Base-by-base conservation (phyloP, 1,140 invertebrate species). In the Chlorops oryzae region DNA sequence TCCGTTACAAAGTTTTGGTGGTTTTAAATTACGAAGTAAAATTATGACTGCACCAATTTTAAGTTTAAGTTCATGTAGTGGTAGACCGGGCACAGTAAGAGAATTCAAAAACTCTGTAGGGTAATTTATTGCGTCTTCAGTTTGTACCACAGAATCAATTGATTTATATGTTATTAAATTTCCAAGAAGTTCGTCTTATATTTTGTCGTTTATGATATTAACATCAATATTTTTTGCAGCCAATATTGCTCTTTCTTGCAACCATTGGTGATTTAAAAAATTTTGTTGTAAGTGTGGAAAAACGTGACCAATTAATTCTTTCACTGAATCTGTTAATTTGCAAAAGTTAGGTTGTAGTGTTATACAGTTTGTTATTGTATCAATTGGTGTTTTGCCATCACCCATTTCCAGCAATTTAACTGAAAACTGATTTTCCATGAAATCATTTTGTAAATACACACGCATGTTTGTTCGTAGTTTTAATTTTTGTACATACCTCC, bases 1-100 rank as follows among this genome's bases (percentile, higher is more conserved):
- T 5, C 65, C 72, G 58, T 77, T 77, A 49, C 73, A 77, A 21
- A 76, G 63, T 52, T 55, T 58, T 52, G 71, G 65, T 62, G 59
- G 63, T 48, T 75, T 65, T 34, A 72, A 59, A 59, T 77, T 77
- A 55, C 72, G 62, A 9, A 71, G 47, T 35, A 75, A 32, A 21
- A 76, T 74, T 17, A 78, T 67, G 24, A 61, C 62, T 9, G 58
- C 56, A 35, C 72, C 68, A 54, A 73, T 56, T 61, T 75, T 76
- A 47, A 76, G 58, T 57, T 52, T 48, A 44, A 73, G 48, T 57
- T 60, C 62, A 54, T 74, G 63, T 45, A 62, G 60, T 58, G 66
- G 70, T 38, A 76, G 27, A 7, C 67, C 65, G 22, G 71, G 59
- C 47, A 65, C 51, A 56, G 73, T 62, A 22, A 74, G 57, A 13